Evolutionary conservation across 1,140 invertebrate genomes (phyloP).

Genomic region (Trachymyrmex septentrionalis): DNA sequence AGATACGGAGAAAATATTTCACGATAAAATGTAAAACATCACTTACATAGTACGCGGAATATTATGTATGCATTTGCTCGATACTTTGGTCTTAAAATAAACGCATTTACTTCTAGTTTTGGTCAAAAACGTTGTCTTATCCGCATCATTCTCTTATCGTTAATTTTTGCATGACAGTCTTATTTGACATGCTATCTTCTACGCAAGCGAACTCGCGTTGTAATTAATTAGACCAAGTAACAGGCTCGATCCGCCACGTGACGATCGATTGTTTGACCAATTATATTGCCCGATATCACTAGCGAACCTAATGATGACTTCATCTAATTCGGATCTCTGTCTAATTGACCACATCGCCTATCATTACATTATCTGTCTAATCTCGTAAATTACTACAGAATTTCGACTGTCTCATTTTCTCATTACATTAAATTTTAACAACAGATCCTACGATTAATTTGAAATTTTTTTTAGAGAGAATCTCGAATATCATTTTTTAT

Average conservation of each 20-base stretch:
- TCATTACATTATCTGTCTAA: conserved; percentile 5
- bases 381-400: not conserved
- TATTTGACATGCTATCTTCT: not conserved
- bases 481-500: not conserved
- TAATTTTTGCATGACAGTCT: not conserved
- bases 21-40: conserved; percentile 21
- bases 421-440: conserved; percentile 7
- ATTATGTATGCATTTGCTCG: not conserved
- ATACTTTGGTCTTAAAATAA: not conserved
- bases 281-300: conserved; percentile 8
- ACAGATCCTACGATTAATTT: not conserved
- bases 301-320: not conserved
- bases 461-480: not conserved
- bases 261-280: conserved; percentile 26
- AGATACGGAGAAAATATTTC: conserved; percentile 8
- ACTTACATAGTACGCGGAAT: not conserved
- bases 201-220: not conserved
- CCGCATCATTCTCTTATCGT: not conserved
- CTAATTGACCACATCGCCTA: not conserved
- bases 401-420: not conserved
- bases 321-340: conserved; percentile 13
- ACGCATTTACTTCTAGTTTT: not conserved
- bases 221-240: conserved; percentile 54
- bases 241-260: not conserved
- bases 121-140: not conserved